These are phyloP conservation scores for Tinamus major DNA, from an alignment of 2,797 vertebrate species.

Conservation along the genomic window DNA sequence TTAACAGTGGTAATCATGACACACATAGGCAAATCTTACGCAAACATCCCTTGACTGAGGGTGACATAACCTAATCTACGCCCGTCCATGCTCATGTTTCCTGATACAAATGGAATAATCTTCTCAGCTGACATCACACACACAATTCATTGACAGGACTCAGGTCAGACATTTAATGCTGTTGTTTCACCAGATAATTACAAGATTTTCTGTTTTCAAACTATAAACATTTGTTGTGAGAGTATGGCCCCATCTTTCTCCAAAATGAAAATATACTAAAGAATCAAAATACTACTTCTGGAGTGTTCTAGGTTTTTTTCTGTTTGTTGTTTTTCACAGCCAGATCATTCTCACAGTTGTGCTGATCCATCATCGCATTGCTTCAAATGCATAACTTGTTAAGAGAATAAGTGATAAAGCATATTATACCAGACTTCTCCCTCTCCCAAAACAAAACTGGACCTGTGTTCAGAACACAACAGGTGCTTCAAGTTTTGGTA, in stretches of 20 bases:
- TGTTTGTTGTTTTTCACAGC: not conserved
- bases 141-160: not conserved
- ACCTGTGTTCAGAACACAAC: not conserved
- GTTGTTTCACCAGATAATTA: not conserved
- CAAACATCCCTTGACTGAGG: not conserved
- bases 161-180: not conserved
- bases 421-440: too few species aligned
- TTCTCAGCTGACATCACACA: not conserved
- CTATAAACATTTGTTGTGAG: not conserved
- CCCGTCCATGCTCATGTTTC: not conserved
- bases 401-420: too few species aligned
- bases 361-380: not conserved
- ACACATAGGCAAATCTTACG: not conserved
- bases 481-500: not conserved
- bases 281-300: not conserved
- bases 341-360: not conserved
- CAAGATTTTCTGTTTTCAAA: not conserved
- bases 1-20: not conserved
- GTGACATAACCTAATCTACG: not conserved
- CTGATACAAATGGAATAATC: not conserved
- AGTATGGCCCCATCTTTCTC: not conserved
- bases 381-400: not conserved
- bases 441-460: not conserved
- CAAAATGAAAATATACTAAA: not conserved
- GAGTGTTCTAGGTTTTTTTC: not conserved